Conservation (phyloP, 2,888 invertebrate genomes). For the Eristalis pertinax region DNA sequence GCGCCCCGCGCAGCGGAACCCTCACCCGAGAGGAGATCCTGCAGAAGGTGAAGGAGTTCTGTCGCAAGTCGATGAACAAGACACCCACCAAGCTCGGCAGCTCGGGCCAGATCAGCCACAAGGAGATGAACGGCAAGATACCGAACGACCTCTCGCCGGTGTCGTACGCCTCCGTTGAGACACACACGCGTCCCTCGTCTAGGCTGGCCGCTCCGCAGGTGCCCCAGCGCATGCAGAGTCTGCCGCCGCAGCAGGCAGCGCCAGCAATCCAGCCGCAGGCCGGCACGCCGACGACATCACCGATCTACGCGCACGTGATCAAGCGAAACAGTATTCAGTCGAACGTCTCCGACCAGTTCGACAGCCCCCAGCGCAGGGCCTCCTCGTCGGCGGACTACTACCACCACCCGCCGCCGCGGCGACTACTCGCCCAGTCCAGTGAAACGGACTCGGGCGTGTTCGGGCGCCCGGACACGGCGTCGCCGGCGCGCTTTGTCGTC, state of each 20-base stretch:
- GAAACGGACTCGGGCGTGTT: slow-evolving; percentile 74
- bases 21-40: slow-evolving; percentile 80
- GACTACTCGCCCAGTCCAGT: slow-evolving; percentile 71
- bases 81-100: slow-evolving; percentile 74
- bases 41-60: slow-evolving; percentile 80
- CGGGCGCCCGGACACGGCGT: slow-evolving; percentile 73
- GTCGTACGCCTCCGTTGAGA: slow-evolving; percentile 79
- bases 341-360: slow-evolving; percentile 78
- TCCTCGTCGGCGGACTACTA: slow-evolving; percentile 64
- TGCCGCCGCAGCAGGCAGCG: slow-evolving; percentile 74
- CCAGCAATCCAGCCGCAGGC: slow-evolving; percentile 56
- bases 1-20: slow-evolving; percentile 75
- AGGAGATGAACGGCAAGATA: slow-evolving; percentile 62
- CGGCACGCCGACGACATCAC: slow-evolving; percentile 74
- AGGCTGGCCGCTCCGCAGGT: slow-evolving; percentile 78
- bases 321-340: slow-evolving; percentile 79
- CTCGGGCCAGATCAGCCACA: slow-evolving; percentile 43
- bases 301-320: slow-evolving; percentile 80
- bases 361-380: slow-evolving; percentile 75
- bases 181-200: slow-evolving; percentile 75
- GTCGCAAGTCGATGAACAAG: slow-evolving; percentile 79
- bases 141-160: slow-evolving; percentile 79
- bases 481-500: slow-evolving; percentile 77
- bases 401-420: slow-evolving; percentile 54
- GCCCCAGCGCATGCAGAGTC: slow-evolving; percentile 78